Percentiles rank a stretch among this genome's conserved stretches.
These are phyloP conservation scores for Leuciscus idus DNA, from an alignment of 2,113 vertebrate genomes.

Conservation along the genomic window DNA sequence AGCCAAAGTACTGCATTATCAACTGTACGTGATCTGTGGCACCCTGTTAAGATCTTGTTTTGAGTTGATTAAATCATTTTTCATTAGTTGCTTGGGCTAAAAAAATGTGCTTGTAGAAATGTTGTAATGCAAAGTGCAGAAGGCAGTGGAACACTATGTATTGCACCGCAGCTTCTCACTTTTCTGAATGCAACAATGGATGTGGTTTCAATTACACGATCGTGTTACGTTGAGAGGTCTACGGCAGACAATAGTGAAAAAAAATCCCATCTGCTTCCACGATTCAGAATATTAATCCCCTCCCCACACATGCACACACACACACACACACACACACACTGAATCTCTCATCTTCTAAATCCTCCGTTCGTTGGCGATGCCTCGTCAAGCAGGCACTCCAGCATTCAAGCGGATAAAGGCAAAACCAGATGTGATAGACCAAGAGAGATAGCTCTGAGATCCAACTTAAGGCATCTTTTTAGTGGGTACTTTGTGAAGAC, in stretches of 20 bases:
- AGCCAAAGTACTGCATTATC: not conserved
- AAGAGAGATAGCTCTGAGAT: not conserved
- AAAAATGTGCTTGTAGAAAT: not conserved
- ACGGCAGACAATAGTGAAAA: constrained; percentile 31
- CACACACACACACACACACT: constrained; percentile 17
- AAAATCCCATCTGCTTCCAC: constrained; percentile 45
- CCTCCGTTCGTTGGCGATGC: constrained; percentile 36
- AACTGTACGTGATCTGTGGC: not conserved
- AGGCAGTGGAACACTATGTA: not conserved
- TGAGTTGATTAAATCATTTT: not conserved
- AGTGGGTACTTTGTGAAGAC: constrained; percentile 25
- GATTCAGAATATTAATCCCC: constrained; percentile 61
- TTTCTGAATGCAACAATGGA: constrained; percentile 29
- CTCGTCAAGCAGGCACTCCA: constrained; percentile 26
- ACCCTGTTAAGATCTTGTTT: not conserved
- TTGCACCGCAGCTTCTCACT: constrained; percentile 28
- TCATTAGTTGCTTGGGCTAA: not conserved
- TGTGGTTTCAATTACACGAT: constrained; percentile 39
- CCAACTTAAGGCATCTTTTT: constrained; percentile 26
- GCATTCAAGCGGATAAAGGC: constrained; percentile 6
- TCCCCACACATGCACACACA: not conserved
- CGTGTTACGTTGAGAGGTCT: constrained; percentile 19
- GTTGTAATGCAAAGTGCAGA: not conserved
- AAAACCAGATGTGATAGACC: not conserved
- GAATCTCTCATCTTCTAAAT: constrained; percentile 54